Percentiles rank a stretch among this genome's conserved stretches.
Evolutionary conservation across 2,113 vertebrate species (phyloP).

Genomic region (Halichoeres trimaculatus): DNA sequence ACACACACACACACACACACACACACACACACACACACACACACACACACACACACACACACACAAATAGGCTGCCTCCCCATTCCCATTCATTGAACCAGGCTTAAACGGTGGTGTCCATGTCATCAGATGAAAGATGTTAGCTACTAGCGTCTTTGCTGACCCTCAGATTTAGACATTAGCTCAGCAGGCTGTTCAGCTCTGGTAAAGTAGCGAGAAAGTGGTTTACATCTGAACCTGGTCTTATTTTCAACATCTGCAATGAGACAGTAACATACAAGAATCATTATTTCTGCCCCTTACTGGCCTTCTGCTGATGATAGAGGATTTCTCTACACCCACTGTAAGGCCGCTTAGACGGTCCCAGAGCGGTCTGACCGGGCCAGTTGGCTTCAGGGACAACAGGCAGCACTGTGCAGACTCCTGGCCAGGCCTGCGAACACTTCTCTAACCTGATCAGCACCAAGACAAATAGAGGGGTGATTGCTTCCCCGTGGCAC

Average conservation of each 20-base stretch:
- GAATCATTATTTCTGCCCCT: conserved; percentile 26
- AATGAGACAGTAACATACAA: conserved; percentile 12
- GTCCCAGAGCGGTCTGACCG: conserved; percentile 32
- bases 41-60: conserved; percentile 33
- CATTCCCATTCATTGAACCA: conserved; percentile 70
- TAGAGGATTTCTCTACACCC: conserved; percentile 25
- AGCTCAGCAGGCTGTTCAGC: conserved; percentile 42
- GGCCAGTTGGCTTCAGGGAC: conserved; percentile 59
- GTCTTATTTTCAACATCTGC: conserved; percentile 42
- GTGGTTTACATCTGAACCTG: conserved; percentile 1
- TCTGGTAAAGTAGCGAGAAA: conserved; percentile 9
- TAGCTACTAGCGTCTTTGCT: conserved; percentile 66
- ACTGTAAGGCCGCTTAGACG: conserved; percentile 30
- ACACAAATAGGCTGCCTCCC: conserved; percentile 45
- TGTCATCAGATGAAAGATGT: conserved; percentile 75
- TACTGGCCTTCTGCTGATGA: conserved; percentile 10
- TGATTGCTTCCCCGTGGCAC: conserved; percentile 82
- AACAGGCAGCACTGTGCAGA: conserved; percentile 70
- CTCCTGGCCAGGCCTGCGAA: conserved; percentile 75
- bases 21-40: neutral
- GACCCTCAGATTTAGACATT: conserved; percentile 52
- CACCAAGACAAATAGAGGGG: conserved; percentile 84
- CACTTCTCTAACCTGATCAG: conserved; percentile 83
- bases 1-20: conserved; percentile 40
- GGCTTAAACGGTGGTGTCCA: conserved; percentile 72